Conservation (phyloP, 2,797 vertebrate species). For the Sciurus vulgaris region DNA sequence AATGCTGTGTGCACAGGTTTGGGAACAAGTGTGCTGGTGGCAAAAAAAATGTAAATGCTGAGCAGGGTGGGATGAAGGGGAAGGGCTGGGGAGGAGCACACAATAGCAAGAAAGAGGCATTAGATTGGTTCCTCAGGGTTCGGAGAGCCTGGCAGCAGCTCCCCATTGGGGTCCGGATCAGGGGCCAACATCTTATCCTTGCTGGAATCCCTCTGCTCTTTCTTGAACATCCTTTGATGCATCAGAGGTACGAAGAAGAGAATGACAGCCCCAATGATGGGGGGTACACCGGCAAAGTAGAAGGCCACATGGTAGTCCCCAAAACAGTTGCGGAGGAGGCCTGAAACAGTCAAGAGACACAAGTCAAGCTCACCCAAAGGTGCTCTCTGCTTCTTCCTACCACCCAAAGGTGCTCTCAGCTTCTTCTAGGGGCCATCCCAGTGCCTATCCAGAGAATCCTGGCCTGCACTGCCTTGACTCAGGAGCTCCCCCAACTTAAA, state of each 20-base stretch:
- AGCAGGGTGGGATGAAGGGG: conserved; percentile 55
- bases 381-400: conserved; percentile 5
- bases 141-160: conserved; percentile 95
- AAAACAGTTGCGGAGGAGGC: conserved; percentile 93
- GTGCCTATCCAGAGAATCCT: background rate
- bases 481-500: background rate
- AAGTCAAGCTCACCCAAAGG: background rate
- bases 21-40: conserved; percentile 86
- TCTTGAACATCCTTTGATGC: conserved; percentile 90
- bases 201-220: conserved; percentile 90
- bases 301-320: conserved; percentile 95
- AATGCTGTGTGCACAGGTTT: conserved; percentile 81
- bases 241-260: conserved; percentile 96
- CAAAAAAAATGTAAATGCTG: conserved; percentile 61
- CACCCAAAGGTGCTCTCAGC: background rate
- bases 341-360: conserved; percentile 86
- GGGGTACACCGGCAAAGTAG: conserved; percentile 96
- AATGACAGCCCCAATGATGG: conserved; percentile 94
- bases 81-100: conserved; percentile 58
- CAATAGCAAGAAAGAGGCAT: conserved; percentile 67
- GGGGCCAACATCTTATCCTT: conserved; percentile 94
- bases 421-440: background rate
- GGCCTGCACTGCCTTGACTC: conserved; percentile 12
- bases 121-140: conserved; percentile 94
- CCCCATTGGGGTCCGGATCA: conserved; percentile 93